A percentile compares a stretch with the other conserved stretches of the same genome.
phyloP scores from a whole-genome alignment of 2,888 invertebrate species.

The Epistrophe eligans region DNA sequence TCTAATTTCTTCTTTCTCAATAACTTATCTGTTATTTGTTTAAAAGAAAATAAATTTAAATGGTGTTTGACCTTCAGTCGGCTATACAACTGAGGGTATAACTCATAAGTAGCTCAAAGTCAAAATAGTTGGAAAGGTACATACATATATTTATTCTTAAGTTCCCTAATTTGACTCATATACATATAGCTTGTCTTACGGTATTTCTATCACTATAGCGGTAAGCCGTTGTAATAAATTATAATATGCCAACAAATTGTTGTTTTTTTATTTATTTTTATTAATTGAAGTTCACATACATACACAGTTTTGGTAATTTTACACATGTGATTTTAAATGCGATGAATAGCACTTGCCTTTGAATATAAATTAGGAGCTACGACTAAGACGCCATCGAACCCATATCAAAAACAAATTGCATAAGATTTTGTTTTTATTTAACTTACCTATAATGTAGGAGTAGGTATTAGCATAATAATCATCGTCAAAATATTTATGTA shows the following conservation, averaged over 20 bases:
- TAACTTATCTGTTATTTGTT: too few relatives aligned
- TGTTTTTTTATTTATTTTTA: neutral
- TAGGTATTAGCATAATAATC: neutral
- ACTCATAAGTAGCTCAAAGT: too few relatives aligned
- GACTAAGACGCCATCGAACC: neutral
- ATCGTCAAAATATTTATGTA: conserved; percentile 19
- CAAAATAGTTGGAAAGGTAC: too few relatives aligned
- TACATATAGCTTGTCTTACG: too few relatives aligned
- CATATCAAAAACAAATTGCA: conserved; percentile 11
- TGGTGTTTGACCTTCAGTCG: too few relatives aligned
- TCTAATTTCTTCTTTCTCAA: too few relatives aligned
- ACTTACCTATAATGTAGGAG: neutral
- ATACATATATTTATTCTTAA: too few relatives aligned
- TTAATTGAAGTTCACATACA: neutral
- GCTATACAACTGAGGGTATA: too few relatives aligned
- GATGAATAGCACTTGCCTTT: neutral
- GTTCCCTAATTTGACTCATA: too few relatives aligned
- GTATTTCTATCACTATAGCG: too few relatives aligned
- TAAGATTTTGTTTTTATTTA: neutral
- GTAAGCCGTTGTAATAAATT: neutral
- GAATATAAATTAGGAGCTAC: neutral
- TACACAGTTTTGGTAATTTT: neutral
- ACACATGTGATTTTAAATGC: neutral
- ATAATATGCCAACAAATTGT: neutral
- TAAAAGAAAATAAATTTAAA: too few relatives aligned